Conservation (phyloP, 2,797 vertebrate species). For the Tragelaphus eurycerus region DNA sequence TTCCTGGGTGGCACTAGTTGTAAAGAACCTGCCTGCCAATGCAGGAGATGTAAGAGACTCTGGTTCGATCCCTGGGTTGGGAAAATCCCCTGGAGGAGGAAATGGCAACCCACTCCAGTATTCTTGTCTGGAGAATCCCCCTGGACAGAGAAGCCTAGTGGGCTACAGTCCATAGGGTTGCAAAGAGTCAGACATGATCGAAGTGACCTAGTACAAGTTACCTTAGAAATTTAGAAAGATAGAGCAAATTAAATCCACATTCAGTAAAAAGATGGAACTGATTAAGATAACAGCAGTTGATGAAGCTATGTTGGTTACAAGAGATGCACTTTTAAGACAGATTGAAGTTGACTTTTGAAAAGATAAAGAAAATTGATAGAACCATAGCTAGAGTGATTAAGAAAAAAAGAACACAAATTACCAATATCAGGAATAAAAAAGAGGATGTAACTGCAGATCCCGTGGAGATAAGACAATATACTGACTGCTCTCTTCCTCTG, state of each 20-base stretch:
- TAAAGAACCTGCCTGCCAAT: neutral
- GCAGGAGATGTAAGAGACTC: neutral
- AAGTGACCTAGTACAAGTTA: neutral
- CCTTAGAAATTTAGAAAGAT: neutral
- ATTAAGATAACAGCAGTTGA: neutral
- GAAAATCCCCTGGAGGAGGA: neutral
- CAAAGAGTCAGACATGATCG: neutral
- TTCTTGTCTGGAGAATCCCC: neutral
- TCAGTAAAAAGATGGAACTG: neutral
- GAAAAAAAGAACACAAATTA: neutral
- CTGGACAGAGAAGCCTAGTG: neutral
- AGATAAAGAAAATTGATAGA: neutral
- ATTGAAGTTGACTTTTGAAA: conserved; percentile 9
- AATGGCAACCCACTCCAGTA: neutral
- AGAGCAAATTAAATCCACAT: neutral
- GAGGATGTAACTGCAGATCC: neutral
- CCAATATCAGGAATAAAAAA: neutral
- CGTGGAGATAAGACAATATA: neutral
- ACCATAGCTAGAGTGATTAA: neutral
- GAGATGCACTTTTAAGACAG: neutral
- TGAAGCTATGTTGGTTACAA: neutral
- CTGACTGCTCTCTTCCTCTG: neutral
- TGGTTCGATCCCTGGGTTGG: neutral
- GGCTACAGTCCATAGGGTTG: neutral
- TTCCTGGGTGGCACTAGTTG: neutral